Conservation (phyloP, 2,113 vertebrate genomes). For the Hippocampus zosterae region DNA sequence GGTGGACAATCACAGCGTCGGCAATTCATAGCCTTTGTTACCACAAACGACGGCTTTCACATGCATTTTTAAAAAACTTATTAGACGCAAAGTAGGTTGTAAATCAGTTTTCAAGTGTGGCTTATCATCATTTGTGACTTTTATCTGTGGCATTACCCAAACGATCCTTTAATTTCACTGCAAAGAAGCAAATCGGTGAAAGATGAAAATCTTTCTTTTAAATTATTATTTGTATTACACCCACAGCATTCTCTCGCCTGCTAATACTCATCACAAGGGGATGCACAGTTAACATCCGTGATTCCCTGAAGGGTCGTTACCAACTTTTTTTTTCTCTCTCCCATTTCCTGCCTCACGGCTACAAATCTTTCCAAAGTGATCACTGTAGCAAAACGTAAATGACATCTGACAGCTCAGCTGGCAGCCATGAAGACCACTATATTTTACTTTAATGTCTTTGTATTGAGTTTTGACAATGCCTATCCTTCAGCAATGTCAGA, state of each 20-base stretch:
- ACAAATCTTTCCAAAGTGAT: constrained; percentile 20
- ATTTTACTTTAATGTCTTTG: constrained; percentile 4
- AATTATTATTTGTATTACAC: constrained; percentile 24
- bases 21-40: neutral
- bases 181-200: constrained; percentile 28
- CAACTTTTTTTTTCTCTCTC: neutral
- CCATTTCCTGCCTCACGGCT: neutral
- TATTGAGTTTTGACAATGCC: neutral
- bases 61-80: constrained; percentile 5
- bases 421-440: constrained; percentile 11
- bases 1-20: neutral
- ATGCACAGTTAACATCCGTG: neutral
- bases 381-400: constrained; percentile 1
- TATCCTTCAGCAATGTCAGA: neutral
- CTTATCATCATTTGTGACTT: constrained; percentile 8
- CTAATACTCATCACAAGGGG: constrained; percentile 22
- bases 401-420: neutral
- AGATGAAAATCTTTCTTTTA: constrained; percentile 24
- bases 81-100: constrained; percentile 31
- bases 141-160: constrained; percentile 43
- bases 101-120: constrained; percentile 30
- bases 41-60: neutral
- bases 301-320: constrained; percentile 7
- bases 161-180: constrained; percentile 50
- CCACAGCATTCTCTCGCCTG: constrained; percentile 31